Percentiles rank a stretch among this genome's conserved stretches.
phyloP scores from a whole-genome alignment of 2,797 vertebrate species.

The Myotis daubentonii region DNA sequence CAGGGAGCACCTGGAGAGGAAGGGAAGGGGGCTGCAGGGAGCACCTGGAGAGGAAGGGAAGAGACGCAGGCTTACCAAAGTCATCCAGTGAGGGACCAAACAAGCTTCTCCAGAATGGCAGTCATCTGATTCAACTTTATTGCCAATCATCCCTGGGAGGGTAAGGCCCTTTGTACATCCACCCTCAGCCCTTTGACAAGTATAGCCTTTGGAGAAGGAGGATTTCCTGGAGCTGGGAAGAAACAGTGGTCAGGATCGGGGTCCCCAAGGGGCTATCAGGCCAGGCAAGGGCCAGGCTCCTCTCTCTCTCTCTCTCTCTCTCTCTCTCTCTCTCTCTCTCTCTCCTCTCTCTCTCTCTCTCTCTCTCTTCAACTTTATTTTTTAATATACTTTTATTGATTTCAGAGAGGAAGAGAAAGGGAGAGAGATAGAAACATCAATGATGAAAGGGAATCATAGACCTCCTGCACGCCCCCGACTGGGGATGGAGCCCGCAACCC shows the following conservation, averaged over 20 bases:
- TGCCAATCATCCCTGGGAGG: background rate
- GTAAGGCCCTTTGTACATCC: background rate
- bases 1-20: background rate
- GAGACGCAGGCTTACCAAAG: background rate
- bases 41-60: background rate
- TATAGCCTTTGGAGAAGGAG: background rate
- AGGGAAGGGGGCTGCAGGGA: background rate
- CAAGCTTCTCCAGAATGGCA: background rate
- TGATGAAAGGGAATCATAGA: no score
- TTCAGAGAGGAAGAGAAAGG: no score
- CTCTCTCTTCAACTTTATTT: no score
- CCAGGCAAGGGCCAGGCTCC: background rate
- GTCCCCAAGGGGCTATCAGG: background rate
- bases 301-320: background rate
- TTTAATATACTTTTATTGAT: no score
- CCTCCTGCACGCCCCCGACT: no score
- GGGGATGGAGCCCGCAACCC: no score
- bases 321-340: background rate
- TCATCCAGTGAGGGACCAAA: background rate
- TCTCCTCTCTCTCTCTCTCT: no score
- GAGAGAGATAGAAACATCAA: no score
- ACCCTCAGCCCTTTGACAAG: no score
- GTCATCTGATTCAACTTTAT: conserved; percentile 35
- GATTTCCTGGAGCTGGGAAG: background rate
- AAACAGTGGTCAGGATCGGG: background rate